Percentiles rank a stretch among this genome's conserved stretches.
Conservation (phyloP, 1,140 invertebrate species). For the Gonioctena quinquepunctata region DNA sequence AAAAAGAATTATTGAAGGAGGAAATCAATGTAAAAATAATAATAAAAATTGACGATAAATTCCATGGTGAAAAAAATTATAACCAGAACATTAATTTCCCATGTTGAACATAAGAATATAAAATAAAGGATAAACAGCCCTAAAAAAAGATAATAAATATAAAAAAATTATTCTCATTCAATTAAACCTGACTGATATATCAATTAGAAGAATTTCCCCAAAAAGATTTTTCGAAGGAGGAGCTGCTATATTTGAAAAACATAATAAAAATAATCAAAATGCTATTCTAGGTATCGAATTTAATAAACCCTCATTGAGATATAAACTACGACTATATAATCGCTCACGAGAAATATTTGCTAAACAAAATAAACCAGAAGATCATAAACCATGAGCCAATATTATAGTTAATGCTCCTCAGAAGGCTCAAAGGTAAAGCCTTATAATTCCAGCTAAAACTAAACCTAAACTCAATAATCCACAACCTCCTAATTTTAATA, state of each 20-base stretch:
- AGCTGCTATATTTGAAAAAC: constrained; percentile 58
- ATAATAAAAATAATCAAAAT: constrained; percentile 66
- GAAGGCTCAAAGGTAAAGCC: constrained; percentile 56
- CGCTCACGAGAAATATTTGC: constrained; percentile 67
- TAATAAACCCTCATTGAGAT: constrained; percentile 58
- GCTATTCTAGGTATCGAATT: constrained; percentile 58
- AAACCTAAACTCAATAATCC: constrained; percentile 63
- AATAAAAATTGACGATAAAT: no score
- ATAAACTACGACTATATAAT: constrained; percentile 55
- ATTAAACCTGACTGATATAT: no score
- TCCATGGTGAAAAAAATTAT: no score
- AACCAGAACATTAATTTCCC: no score
- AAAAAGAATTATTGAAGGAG: no score
- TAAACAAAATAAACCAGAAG: constrained; percentile 71
- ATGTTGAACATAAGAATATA: no score
- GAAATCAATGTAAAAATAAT: no score
- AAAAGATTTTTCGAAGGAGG: no score
- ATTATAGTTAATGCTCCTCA: constrained; percentile 62
- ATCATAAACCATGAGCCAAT: constrained; percentile 67
- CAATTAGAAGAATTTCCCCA: no score
- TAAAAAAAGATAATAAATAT: no score
- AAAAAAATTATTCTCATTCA: no score
- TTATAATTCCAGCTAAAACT: constrained; percentile 59
- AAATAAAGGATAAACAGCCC: no score
- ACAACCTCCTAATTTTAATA: constrained; percentile 71